Percentiles rank a stretch among this genome's conserved stretches.
Conservation (phyloP, 2,797 vertebrate species). For the Gila robusta region DNA sequence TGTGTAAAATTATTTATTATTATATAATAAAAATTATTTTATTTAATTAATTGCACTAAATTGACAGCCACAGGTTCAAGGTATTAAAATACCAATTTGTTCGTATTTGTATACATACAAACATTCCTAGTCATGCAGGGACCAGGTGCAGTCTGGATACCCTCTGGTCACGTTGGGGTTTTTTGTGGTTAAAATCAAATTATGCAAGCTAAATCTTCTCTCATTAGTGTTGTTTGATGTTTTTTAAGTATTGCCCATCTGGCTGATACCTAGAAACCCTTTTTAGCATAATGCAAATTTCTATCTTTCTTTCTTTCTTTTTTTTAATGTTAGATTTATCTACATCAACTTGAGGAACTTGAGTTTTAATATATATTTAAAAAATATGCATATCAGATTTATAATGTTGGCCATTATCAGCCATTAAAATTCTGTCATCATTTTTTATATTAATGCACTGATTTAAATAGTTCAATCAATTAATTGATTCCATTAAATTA, state of each 20-base stretch:
- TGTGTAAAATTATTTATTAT: neutral
- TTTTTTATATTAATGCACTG: neutral
- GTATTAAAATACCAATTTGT: neutral
- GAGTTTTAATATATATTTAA: neutral
- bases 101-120: constrained; percentile 7
- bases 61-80: constrained; percentile 1
- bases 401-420: neutral
- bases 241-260: neutral
- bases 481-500: neutral
- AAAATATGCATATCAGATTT: no score
- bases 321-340: neutral
- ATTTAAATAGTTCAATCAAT: neutral
- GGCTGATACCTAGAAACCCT: neutral
- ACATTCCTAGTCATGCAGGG: neutral
- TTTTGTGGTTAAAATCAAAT: constrained; percentile 6
- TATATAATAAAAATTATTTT: no score
- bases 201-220: constrained; percentile 3
- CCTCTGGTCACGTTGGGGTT: neutral
- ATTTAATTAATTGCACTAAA: neutral
- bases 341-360: neutral
- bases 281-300: neutral
- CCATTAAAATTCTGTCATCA: neutral
- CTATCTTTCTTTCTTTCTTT: neutral
- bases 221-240: neutral
- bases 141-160: neutral